Evolutionary conservation across 2,797 vertebrate species (phyloP).

Genomic region (Enteromius mattozi): DNA sequence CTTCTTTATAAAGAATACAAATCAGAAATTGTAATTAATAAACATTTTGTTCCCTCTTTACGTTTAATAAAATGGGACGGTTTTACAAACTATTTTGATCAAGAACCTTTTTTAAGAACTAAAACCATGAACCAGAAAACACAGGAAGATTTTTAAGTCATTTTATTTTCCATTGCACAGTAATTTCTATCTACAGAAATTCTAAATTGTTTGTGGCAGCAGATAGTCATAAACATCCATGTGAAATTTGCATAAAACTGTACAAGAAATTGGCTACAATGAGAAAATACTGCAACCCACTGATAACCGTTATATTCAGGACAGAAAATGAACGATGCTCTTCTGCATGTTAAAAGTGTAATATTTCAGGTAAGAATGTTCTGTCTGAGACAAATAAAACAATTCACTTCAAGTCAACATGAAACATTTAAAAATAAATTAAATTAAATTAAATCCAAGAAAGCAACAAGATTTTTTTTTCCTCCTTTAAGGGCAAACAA

Average conservation of each 20-base stretch:
- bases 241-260: constrained; percentile 83
- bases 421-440: constrained; percentile 45
- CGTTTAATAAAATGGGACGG: neutral
- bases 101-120: neutral
- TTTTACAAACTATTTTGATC: neutral
- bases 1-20: neutral
- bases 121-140: constrained; percentile 40
- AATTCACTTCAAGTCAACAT: constrained; percentile 67
- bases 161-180: constrained; percentile 83
- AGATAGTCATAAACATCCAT: constrained; percentile 86
- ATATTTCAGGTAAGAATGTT: constrained; percentile 61
- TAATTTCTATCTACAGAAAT: constrained; percentile 86
- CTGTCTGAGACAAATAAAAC: constrained; percentile 58
- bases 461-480: constrained; percentile 49
- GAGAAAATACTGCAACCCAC: constrained; percentile 83
- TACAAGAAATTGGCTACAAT: constrained; percentile 83
- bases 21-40: neutral
- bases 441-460: constrained; percentile 42
- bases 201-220: constrained; percentile 84
- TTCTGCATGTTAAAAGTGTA: constrained; percentile 71
- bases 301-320: constrained; percentile 77
- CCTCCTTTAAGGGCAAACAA: constrained; percentile 62
- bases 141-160: constrained; percentile 70
- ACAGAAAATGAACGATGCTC: constrained; percentile 76
- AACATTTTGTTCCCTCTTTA: neutral